Base-by-base conservation (phyloP, 2,888 invertebrate species). In the Plebejus anna region DNA sequence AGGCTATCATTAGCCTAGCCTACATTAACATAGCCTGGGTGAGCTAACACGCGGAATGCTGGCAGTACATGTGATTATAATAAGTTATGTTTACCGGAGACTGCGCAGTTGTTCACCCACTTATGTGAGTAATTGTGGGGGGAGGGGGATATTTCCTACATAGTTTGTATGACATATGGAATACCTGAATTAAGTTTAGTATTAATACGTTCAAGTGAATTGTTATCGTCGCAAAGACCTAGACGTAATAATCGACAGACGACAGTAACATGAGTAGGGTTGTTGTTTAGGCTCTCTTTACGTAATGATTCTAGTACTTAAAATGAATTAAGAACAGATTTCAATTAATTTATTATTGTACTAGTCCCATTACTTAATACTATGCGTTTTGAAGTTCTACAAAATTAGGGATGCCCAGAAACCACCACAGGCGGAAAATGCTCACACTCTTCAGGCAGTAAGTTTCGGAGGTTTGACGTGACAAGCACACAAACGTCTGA, bases 401-500 rank as follows among this genome's bases (percentile, higher is more conserved):
- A 47, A 11, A 47, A 47, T 47, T 9, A 47, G 2, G 9, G 47
- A 9, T 47, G 47, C 2, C 47, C 9, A 47, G 9, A 47, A 9
- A 22, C 22, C 47, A 47, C 9, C 11, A 47, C 47, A 47, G 9
- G 32, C 32, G 36, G 66, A 66, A 66, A 13, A 66, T 32, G 13
- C 28, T 32, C 32, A 11, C 61, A 61, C 32, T 66, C 66, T 36
- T 66, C 4, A 16, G 32, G 32, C 66, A 11, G 32, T 66, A 55
- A 55, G 28, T 66, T 66, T 36, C 13, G 66, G 66, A 32, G 32
- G 32, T 66, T 16, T 36, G 32, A 66, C 66, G 66, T 66, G 66
- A 66, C 66, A 36, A 66, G 66, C 66, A 66, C 66, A 66, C 66
- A 66, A 66, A 66, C 32, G 73, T 55, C 51, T 73, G 73, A 1